Evolutionary conservation across 2,113 vertebrate species (phyloP).

Genomic region (Rhabdornis inornatus): DNA sequence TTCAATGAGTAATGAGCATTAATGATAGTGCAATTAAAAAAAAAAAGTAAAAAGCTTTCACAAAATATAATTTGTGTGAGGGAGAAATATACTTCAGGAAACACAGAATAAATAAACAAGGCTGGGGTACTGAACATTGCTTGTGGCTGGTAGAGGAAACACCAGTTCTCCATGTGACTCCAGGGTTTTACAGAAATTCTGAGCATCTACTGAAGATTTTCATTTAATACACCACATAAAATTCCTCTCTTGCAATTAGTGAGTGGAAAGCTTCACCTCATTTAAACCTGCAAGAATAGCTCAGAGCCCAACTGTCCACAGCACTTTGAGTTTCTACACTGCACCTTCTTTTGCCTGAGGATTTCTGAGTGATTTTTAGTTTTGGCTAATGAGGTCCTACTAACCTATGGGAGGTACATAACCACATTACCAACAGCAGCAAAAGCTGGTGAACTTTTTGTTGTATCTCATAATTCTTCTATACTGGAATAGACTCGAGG

Average conservation of each 20-base stretch:
- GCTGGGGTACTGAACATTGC: background rate
- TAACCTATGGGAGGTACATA: background rate
- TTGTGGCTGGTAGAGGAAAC: background rate
- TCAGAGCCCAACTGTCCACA: background rate
- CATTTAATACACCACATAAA: background rate
- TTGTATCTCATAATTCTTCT: background rate
- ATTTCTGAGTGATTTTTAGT: background rate
- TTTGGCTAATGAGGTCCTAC: background rate
- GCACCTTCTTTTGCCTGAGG: background rate
- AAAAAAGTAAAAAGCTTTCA: background rate
- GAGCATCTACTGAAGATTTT: background rate
- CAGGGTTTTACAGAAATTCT: background rate
- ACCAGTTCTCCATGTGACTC: background rate
- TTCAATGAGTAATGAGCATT: background rate
- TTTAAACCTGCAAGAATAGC: background rate
- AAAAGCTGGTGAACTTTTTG: background rate
- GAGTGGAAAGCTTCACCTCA: slow-evolving; percentile 2
- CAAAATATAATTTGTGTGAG: background rate
- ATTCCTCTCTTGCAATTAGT: background rate
- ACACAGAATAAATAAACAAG: background rate
- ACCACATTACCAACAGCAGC: background rate
- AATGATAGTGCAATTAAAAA: background rate
- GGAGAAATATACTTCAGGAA: slow-evolving; percentile 1
- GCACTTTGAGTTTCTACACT: background rate
- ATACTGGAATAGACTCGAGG: background rate